Evolutionary conservation across 2,113 vertebrate genomes (phyloP).

Genomic region (Seriola aureovittata): DNA sequence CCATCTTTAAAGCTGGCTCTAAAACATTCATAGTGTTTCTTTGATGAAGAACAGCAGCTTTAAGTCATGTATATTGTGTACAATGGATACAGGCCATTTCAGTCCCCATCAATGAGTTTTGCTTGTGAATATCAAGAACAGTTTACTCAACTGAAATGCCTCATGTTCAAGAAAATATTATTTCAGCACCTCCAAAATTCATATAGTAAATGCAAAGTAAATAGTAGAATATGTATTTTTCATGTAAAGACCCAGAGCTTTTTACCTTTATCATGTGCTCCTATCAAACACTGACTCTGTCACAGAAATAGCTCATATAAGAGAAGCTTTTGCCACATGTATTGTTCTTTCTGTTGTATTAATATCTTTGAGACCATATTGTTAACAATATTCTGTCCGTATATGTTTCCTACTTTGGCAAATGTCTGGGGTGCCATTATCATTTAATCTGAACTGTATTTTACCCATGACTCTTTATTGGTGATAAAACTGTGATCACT

Average conservation of each 20-base stretch:
- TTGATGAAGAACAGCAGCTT: background rate
- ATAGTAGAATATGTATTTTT: background rate
- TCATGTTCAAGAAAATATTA: no score
- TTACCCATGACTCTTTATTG: constrained; percentile 22
- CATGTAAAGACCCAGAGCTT: background rate
- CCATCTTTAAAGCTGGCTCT: background rate
- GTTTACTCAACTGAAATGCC: background rate
- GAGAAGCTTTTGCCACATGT: background rate
- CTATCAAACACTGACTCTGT: background rate
- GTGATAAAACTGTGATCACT: constrained; percentile 9
- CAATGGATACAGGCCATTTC: background rate
- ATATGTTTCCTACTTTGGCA: background rate
- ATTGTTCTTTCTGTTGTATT: background rate
- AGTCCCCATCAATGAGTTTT: no score
- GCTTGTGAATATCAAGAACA: no score
- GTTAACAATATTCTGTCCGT: background rate
- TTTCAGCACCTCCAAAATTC: background rate
- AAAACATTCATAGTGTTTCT: background rate
- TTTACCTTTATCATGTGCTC: background rate
- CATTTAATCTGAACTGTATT: constrained; percentile 2
- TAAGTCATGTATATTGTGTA: background rate
- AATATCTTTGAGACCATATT: background rate
- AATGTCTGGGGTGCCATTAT: constrained; percentile 1
- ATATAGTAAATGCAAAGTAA: background rate
- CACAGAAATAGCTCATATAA: background rate